Conservation (phyloP, 2,888 invertebrate species). For the Agapetus fuscipes region DNA sequence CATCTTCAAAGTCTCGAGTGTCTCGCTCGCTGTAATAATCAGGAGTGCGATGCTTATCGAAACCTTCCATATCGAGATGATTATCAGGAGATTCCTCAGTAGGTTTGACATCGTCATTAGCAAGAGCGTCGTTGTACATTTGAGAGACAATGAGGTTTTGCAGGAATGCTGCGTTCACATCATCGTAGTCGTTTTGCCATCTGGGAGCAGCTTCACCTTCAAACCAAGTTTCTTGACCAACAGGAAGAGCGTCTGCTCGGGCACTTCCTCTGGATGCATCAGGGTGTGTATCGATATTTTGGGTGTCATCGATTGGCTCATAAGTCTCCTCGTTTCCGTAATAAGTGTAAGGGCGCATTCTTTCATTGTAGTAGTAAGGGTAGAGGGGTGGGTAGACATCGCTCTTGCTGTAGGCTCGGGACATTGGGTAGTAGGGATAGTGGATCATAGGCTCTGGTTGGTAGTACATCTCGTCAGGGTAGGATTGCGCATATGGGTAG, state of each 20-base stretch:
- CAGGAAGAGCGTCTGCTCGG: conserved; percentile 45
- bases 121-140: conserved; percentile 50
- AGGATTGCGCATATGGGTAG: conserved; percentile 41
- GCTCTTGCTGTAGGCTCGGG: conserved; percentile 30
- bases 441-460: conserved; percentile 38
- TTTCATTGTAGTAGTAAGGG: conserved; percentile 38
- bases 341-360: conserved; percentile 32
- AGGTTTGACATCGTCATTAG: conserved; percentile 36
- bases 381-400: conserved; percentile 33
- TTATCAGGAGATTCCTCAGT: conserved; percentile 24
- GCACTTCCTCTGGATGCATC: conserved; percentile 31
- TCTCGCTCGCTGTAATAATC: conserved; percentile 22
- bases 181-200: conserved; percentile 40
- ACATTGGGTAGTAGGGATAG: conserved; percentile 36
- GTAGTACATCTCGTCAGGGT: conserved; percentile 49
- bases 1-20: conserved; percentile 44
- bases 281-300: conserved; percentile 45
- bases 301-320: conserved; percentile 26
- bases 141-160: conserved; percentile 58
- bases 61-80: conserved; percentile 14
- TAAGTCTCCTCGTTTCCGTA: conserved; percentile 32
- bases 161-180: conserved; percentile 54
- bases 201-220: conserved; percentile 43
- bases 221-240: conserved; percentile 58
- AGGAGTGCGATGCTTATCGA: conserved; percentile 15